A percentile compares a stretch with the other conserved stretches of the same genome.
Evolutionary conservation across 1,140 invertebrate species (phyloP).

Genomic region (Drosophila varians): DNA sequence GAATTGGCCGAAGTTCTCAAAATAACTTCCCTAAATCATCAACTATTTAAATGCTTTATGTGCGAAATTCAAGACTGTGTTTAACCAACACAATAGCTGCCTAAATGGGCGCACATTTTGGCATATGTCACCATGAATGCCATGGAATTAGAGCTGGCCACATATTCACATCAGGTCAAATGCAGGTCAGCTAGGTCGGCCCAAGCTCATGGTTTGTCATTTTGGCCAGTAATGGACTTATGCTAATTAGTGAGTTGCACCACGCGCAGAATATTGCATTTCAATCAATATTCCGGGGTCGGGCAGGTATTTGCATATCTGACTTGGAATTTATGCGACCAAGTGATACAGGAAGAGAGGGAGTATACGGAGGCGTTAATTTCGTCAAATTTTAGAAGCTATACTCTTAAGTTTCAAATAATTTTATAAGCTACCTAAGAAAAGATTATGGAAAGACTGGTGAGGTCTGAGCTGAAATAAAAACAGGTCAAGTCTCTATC

Average conservation of each 20-base stretch:
- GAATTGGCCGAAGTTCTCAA: not conserved
- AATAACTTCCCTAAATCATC: not conserved
- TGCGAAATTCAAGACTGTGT: not conserved
- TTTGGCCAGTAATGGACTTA: constrained; percentile 40
- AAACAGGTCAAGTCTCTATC: not conserved
- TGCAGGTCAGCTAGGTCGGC: constrained; percentile 12
- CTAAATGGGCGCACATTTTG: constrained; percentile 3
- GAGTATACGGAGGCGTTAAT: not conserved
- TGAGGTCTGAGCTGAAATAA: too few species aligned
- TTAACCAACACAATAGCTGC: not conserved
- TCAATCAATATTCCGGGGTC: constrained; percentile 59
- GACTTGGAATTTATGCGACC: constrained; percentile 12
- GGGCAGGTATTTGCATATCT: constrained; percentile 37
- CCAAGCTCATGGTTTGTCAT: not conserved
- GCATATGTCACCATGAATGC: constrained; percentile 32
- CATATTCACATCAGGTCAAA: constrained; percentile 22
- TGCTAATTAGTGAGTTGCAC: constrained; percentile 52
- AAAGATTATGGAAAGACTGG: too few species aligned
- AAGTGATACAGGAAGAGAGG: not conserved
- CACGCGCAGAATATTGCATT: constrained; percentile 51
- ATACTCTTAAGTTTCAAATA: too few species aligned
- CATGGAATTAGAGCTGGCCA: constrained; percentile 30
- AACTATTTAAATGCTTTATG: not conserved
- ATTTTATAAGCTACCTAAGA: too few species aligned
- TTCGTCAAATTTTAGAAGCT: not conserved